These are phyloP conservation scores for Euglossa dilemma DNA, from an alignment of 1,140 invertebrate species.

Conservation along the genomic window DNA sequence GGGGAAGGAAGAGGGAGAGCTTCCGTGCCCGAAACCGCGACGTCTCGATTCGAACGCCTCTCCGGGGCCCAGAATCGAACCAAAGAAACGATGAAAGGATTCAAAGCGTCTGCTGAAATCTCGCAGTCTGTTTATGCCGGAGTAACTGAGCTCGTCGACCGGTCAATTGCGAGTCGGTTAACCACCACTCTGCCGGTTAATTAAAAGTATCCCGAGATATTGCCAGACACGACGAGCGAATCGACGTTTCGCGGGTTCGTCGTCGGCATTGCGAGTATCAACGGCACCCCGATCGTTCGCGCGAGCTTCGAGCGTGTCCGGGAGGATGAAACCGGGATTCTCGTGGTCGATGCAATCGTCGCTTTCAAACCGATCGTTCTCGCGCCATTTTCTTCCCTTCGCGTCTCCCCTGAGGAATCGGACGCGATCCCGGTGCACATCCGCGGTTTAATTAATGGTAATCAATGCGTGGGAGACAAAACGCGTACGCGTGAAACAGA, in stretches of 20 bases:
- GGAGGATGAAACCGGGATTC: neutral
- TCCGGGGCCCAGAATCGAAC: neutral
- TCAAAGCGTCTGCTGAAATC: neutral
- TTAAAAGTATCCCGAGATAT: neutral
- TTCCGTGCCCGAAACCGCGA: neutral
- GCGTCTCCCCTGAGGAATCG: neutral
- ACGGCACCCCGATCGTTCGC: slow-evolving; percentile 37
- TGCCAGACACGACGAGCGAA: neutral
- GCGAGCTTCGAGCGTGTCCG: slow-evolving; percentile 39
- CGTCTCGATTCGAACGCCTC: neutral
- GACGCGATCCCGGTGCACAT: too few relatives aligned
- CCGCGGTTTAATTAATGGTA: neutral
- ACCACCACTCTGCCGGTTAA: too few relatives aligned
- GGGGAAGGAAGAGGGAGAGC: neutral
- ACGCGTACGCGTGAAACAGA: too few relatives aligned
- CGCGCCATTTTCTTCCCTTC: neutral
- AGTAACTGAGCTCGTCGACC: neutral
- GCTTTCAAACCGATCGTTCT: slow-evolving; percentile 36
- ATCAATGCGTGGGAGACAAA: neutral
- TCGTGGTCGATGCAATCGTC: slow-evolving; percentile 54
- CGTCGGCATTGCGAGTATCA: too few relatives aligned
- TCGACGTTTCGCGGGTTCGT: neutral
- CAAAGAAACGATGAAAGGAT: neutral
- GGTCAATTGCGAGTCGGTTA: neutral
- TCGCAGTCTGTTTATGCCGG: neutral